These are phyloP conservation scores for Nymphalis polychloros DNA, from an alignment of 2,888 invertebrate species.

Conservation along the genomic window DNA sequence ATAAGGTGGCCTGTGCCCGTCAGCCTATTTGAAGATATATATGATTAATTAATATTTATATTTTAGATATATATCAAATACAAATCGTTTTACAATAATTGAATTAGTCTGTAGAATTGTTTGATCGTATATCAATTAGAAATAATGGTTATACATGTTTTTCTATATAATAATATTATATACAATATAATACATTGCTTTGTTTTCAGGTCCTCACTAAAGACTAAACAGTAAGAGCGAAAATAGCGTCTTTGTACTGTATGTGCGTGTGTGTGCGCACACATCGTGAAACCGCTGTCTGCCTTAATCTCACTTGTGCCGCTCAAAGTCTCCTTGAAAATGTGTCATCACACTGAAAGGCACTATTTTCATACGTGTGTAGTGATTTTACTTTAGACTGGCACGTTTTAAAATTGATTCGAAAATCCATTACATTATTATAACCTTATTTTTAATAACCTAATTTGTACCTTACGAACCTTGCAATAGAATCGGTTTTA, in stretches of 20 bases:
- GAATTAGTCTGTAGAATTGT: too few species aligned
- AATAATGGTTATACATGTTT: too few species aligned
- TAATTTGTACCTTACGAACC: too few species aligned
- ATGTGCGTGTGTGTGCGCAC: constrained; percentile 16
- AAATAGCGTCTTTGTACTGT: constrained; percentile 6
- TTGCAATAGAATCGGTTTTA: not conserved
- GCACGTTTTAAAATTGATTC: constrained; percentile 16
- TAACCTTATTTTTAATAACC: too few species aligned
- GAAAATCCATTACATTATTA: not conserved
- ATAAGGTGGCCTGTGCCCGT: too few species aligned
- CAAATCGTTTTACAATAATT: too few species aligned
- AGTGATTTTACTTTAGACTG: constrained; percentile 40
- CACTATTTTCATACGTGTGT: constrained; percentile 67
- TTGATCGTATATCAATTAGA: too few species aligned
- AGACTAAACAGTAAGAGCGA: constrained; percentile 3
- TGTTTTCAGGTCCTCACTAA: not conserved
- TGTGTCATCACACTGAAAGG: constrained; percentile 70
- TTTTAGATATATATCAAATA: too few species aligned
- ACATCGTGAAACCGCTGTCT: constrained; percentile 39
- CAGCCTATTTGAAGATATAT: too few species aligned
- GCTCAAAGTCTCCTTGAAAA: constrained; percentile 60
- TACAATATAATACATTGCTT: not conserved
- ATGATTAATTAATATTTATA: too few species aligned
- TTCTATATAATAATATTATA: not conserved
- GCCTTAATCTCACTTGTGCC: constrained; percentile 63